Evolutionary conservation across 2,888 invertebrate species (phyloP).

Genomic region (Trachelus stipa): DNA sequence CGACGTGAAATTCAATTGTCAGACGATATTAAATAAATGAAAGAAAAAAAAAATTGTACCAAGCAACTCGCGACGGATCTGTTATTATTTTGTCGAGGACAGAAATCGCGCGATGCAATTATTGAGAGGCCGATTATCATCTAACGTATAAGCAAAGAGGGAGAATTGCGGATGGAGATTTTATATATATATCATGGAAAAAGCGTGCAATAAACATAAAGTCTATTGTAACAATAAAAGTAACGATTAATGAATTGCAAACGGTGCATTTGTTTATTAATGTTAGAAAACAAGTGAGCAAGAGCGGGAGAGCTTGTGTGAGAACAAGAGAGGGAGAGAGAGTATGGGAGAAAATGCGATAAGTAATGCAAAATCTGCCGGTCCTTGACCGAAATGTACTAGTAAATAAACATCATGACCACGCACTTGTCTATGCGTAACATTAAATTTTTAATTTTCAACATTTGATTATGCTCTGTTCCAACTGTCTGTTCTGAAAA

Average conservation of each 20-base stretch:
- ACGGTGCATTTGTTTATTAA: slow-evolving; percentile 55
- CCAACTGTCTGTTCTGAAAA: too few species aligned
- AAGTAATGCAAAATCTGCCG: slow-evolving; percentile 42
- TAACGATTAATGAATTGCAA: slow-evolving; percentile 41
- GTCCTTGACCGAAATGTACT: slow-evolving; percentile 50
- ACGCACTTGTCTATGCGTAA: slow-evolving; percentile 41
- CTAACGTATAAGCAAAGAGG: slow-evolving; percentile 38
- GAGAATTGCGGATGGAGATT: slow-evolving; percentile 48
- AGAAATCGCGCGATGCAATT: slow-evolving; percentile 45
- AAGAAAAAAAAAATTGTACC: too few species aligned
- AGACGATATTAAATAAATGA: too few species aligned
- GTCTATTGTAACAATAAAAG: slow-evolving; percentile 61
- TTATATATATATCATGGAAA: slow-evolving; percentile 53
- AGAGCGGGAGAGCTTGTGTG: not conserved
- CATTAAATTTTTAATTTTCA: not conserved
- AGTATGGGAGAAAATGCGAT: slow-evolving; percentile 8
- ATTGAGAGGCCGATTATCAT: slow-evolving; percentile 48
- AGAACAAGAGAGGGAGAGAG: slow-evolving; percentile 22
- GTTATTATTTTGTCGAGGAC: slow-evolving; percentile 47
- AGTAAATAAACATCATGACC: slow-evolving; percentile 60
- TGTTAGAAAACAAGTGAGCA: slow-evolving; percentile 23
- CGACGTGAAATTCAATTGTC: too few species aligned
- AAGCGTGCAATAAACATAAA: slow-evolving; percentile 61
- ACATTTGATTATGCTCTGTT: too few species aligned
- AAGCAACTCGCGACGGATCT: slow-evolving; percentile 35